Percentiles rank a stretch among this genome's conserved stretches.
Conservation (phyloP, 2,797 vertebrate genomes). For the Tinamus major region DNA sequence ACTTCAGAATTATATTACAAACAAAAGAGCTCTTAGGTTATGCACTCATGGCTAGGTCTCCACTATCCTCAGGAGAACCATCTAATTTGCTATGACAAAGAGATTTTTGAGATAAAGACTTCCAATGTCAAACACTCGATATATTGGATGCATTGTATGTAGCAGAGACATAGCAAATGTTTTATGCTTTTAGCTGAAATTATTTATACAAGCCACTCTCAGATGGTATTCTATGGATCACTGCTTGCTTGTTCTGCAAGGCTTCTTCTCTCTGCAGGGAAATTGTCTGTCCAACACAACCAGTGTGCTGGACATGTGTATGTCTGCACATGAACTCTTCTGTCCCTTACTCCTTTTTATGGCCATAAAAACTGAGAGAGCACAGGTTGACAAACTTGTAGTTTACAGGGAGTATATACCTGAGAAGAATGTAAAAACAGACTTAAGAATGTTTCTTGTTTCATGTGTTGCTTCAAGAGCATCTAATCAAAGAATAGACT, state of each 20-base stretch:
- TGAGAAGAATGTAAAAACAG: fast-evolving
- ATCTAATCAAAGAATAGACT: background rate
- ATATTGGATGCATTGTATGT: background rate
- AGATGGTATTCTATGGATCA: background rate
- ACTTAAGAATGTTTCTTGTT: background rate
- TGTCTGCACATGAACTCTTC: background rate
- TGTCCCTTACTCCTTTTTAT: background rate
- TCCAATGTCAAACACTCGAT: background rate
- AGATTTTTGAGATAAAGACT: background rate
- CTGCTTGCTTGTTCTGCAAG: background rate
- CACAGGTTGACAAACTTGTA: background rate
- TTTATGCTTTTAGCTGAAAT: background rate
- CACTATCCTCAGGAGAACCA: background rate
- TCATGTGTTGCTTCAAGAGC: background rate
- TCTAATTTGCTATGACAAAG: background rate
- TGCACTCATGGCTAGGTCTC: background rate
- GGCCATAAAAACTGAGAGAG: background rate
- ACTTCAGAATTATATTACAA: background rate
- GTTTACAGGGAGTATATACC: background rate
- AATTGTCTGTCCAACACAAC: background rate
- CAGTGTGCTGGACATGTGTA: background rate
- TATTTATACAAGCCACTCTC: background rate
- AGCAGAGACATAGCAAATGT: background rate
- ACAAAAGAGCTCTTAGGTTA: background rate
- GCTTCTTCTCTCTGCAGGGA: background rate